Conservation (phyloP, 2,113 vertebrate genomes). For the Lathamus discolor region DNA sequence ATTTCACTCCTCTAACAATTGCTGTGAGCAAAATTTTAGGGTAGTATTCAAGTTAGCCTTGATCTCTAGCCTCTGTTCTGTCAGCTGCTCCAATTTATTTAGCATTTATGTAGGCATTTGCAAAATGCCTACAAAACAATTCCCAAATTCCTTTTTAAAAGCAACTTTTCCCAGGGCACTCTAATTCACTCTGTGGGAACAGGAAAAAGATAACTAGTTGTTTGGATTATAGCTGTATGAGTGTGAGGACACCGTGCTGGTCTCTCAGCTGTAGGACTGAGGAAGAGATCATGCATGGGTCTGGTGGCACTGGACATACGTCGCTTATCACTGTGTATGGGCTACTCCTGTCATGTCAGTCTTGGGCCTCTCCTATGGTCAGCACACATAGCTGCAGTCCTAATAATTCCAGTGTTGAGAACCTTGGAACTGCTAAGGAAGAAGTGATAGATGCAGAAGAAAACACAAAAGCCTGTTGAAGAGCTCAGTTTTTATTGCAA, state of each 20-base stretch:
- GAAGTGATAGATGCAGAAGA: neutral
- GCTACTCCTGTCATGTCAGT: neutral
- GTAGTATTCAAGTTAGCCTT: neutral
- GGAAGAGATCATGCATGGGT: fast-evolving
- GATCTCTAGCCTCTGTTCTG: neutral
- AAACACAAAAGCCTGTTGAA: neutral
- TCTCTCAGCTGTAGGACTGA: neutral
- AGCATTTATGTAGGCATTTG: neutral
- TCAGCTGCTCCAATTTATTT: neutral
- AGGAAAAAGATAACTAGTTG: neutral
- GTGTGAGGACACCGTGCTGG: fast-evolving
- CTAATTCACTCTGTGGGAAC: neutral
- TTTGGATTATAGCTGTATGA: neutral
- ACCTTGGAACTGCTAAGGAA: neutral
- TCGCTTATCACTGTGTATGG: neutral
- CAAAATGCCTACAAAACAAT: neutral
- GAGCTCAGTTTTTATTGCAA: neutral
- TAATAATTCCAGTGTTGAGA: neutral
- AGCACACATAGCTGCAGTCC: neutral
- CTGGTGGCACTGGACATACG: neutral
- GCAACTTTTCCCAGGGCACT: neutral
- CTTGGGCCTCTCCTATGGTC: neutral
- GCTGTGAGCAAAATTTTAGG: neutral
- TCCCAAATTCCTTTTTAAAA: neutral
- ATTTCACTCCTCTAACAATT: neutral